Evolutionary conservation across 2,797 vertebrate species (phyloP).

Genomic region (Phalanger gymnotis): DNA sequence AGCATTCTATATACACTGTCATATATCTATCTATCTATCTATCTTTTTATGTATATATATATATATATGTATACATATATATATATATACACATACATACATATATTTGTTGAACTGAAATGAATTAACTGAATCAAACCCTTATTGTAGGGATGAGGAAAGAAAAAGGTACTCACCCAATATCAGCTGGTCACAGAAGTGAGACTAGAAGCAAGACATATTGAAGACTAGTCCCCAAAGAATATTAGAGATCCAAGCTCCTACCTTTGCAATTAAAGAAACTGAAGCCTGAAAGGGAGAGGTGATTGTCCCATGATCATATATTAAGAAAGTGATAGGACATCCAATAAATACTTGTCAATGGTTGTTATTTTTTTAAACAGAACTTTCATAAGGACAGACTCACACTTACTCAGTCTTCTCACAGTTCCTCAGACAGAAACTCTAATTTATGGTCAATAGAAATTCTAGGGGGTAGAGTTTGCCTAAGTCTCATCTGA

Average conservation of each 20-base stretch:
- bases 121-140: background rate
- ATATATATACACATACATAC: no score
- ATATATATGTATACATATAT: no score
- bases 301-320: background rate
- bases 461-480: background rate
- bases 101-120: background rate
- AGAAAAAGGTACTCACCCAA: background rate
- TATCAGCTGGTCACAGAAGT: background rate
- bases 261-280: background rate
- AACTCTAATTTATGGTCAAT: background rate
- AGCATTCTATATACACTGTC: background rate
- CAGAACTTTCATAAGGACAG: background rate
- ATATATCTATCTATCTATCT: background rate
- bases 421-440: background rate
- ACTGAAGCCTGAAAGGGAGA: background rate
- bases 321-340: background rate
- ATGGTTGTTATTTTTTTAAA: background rate
- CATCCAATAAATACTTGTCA: background rate
- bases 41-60: no score
- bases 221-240: background rate
- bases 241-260: background rate
- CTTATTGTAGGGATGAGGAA: background rate
- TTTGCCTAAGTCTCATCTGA: background rate
- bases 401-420: background rate
- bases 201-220: background rate